Conservation (phyloP, 2,888 invertebrate species). For the Trichopoda pennipes region DNA sequence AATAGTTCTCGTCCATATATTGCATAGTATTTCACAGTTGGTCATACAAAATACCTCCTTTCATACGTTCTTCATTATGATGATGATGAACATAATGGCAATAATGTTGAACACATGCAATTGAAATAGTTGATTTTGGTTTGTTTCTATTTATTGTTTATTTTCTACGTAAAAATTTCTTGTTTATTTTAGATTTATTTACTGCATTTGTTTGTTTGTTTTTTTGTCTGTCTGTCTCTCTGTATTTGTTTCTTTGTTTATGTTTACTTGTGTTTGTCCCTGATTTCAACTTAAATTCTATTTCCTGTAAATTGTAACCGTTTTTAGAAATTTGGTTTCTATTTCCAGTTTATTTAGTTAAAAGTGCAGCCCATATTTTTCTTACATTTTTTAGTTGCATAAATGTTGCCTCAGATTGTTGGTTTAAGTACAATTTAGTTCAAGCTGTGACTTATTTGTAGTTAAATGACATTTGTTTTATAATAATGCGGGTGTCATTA, state of each 20-base stretch:
- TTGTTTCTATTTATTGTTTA: not conserved
- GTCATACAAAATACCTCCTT: not conserved
- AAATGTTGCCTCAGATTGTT: not conserved
- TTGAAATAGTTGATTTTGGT: not conserved
- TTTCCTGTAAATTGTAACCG: conserved; percentile 45
- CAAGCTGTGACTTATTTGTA: conserved; percentile 50
- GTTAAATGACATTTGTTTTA: conserved; percentile 52
- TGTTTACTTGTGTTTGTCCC: conserved; percentile 13
- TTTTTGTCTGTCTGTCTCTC: not conserved
- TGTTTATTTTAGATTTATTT: conserved; percentile 41
- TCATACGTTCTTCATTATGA: not conserved
- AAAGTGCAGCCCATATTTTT: conserved; percentile 25
- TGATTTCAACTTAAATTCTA: conserved; percentile 39
- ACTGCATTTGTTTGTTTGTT: conserved; percentile 29
- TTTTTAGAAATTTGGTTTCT: conserved; percentile 36
- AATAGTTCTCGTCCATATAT: no score
- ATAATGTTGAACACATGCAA: conserved; percentile 33
- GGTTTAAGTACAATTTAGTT: conserved; percentile 45
- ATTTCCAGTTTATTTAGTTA: not conserved
- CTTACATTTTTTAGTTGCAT: not conserved
- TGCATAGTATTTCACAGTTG: no score
- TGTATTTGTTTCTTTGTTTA: conserved; percentile 17
- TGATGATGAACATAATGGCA: conserved; percentile 12
- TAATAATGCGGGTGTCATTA: conserved; percentile 67
- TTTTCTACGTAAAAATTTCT: conserved; percentile 5